These are phyloP conservation scores for Pocillopora verrucosa DNA, from an alignment of 64 coral and sea anemone genomes.

Conservation along the genomic window DNA sequence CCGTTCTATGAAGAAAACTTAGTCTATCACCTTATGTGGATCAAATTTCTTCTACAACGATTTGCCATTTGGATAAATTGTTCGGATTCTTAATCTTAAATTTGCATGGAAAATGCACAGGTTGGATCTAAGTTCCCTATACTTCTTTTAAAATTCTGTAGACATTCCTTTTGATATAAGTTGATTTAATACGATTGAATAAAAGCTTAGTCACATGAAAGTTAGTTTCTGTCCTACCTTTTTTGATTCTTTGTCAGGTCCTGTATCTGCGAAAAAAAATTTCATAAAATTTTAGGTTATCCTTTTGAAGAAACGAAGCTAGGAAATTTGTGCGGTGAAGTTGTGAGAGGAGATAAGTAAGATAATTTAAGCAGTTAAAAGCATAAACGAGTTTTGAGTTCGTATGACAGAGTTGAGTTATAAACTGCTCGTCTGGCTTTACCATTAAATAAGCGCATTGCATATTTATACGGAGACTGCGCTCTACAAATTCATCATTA, in stretches of 20 bases:
- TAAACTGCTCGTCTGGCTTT: too few relatives aligned
- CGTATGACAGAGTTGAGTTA: too few relatives aligned
- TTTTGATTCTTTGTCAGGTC: background rate
- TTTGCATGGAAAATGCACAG: too few relatives aligned
- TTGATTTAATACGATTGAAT: background rate
- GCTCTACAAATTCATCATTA: too few relatives aligned
- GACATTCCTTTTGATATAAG: background rate
- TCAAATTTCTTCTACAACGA: background rate
- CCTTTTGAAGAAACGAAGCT: background rate
- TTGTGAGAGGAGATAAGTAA: too few relatives aligned
- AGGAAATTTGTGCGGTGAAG: background rate
- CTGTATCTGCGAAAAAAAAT: slow-evolving; percentile 27
- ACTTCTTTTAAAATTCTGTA: too few relatives aligned
- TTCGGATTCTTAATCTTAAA: background rate
- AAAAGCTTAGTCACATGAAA: background rate
- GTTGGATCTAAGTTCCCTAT: too few relatives aligned
- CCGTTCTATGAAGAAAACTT: background rate
- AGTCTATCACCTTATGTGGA: background rate
- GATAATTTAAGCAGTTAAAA: too few relatives aligned
- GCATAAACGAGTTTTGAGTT: too few relatives aligned
- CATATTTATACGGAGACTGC: too few relatives aligned
- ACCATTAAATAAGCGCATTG: too few relatives aligned
- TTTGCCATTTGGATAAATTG: background rate
- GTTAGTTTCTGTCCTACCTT: background rate
- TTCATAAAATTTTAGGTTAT: background rate